Conservation (phyloP, 1,140 invertebrate genomes). For the Drosophila rufa region DNA sequence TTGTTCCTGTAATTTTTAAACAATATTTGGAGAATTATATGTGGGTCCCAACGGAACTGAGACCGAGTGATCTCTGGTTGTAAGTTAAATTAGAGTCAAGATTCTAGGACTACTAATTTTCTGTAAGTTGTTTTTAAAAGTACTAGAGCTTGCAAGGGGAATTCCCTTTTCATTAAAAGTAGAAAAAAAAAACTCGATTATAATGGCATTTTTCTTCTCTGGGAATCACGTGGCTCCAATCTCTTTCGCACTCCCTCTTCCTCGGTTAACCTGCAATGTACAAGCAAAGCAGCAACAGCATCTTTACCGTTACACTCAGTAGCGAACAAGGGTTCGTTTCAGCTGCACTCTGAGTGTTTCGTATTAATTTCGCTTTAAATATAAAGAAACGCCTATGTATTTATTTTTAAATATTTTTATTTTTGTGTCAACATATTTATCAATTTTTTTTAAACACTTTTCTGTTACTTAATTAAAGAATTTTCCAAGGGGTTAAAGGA, state of each 20-base stretch:
- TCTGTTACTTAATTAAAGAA: slow-evolving; percentile 16
- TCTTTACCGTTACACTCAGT: too few relatives aligned
- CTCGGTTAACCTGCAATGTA: too few relatives aligned
- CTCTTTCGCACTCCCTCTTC: too few relatives aligned
- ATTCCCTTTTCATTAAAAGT: too few relatives aligned
- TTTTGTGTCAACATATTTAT: slow-evolving; percentile 24
- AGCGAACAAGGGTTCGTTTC: too few relatives aligned
- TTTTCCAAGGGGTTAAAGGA: slow-evolving; percentile 12
- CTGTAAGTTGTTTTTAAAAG: neutral
- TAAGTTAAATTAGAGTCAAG: too few relatives aligned
- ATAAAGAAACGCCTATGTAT: neutral
- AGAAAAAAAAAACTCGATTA: too few relatives aligned
- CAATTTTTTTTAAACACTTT: slow-evolving; percentile 3
- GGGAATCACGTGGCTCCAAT: too few relatives aligned
- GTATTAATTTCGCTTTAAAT: neutral
- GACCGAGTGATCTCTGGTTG: neutral
- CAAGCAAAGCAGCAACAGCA: too few relatives aligned
- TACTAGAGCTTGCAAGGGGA: too few relatives aligned
- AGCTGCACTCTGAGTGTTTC: neutral
- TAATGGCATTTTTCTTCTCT: too few relatives aligned
- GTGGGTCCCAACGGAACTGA: neutral
- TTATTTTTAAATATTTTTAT: slow-evolving; percentile 22
- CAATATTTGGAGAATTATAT: neutral
- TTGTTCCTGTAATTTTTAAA: neutral
- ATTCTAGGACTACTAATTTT: slow-evolving; percentile 3